phyloP scores from a whole-genome alignment of 1,140 invertebrate species.

The Colletes gigas region DNA sequence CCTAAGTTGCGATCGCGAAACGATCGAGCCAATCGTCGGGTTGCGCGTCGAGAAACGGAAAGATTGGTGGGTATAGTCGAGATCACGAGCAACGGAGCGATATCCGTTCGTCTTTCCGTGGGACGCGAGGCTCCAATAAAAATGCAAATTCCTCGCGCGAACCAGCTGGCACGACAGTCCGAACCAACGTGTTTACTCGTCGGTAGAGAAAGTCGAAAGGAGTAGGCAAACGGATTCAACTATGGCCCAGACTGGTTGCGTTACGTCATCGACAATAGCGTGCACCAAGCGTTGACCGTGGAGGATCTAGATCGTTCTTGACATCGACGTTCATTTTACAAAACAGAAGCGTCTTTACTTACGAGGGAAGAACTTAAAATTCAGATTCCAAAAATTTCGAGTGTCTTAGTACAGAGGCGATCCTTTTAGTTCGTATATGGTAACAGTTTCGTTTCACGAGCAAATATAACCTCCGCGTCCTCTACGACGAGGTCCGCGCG shows the following conservation, averaged over 20 bases:
- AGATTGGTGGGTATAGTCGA: slow-evolving; percentile 21
- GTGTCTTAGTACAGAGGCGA: neutral
- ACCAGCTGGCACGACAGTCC: slow-evolving; percentile 54
- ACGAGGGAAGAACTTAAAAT: no score
- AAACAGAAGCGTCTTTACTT: no score
- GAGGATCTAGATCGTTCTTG: neutral
- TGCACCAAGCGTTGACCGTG: slow-evolving; percentile 9
- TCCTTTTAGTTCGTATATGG: neutral
- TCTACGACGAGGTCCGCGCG: neutral
- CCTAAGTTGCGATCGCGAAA: no score
- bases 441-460: neutral
- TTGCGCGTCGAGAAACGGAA: neutral
- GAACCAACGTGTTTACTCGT: slow-evolving; percentile 60
- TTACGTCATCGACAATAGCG: slow-evolving; percentile 46
- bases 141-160: slow-evolving; percentile 73
- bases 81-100: slow-evolving; percentile 46
- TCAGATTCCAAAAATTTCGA: no score
- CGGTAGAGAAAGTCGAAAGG: slow-evolving; percentile 50
- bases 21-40: no score
- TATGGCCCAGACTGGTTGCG: slow-evolving; percentile 39
- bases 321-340: neutral
- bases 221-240: slow-evolving; percentile 50
- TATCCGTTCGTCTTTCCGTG: slow-evolving; percentile 52
- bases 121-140: slow-evolving; percentile 71
- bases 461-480: neutral